phyloP scores from a whole-genome alignment of 2,888 invertebrate species.

The Cotesia congregata region DNA sequence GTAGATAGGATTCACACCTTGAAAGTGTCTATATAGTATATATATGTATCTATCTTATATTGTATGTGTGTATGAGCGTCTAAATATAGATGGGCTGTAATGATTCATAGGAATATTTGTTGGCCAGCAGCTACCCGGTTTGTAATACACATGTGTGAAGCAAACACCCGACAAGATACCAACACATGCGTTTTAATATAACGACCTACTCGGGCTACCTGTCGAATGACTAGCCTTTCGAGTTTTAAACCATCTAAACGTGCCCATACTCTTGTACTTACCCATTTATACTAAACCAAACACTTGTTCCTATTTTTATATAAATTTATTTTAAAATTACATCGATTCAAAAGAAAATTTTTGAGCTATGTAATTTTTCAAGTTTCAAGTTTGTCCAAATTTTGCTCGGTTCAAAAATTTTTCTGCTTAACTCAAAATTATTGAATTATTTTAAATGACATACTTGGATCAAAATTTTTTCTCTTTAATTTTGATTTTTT shows the following conservation, averaged over 20 bases:
- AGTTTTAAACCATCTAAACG: neutral
- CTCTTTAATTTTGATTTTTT: too few relatives aligned
- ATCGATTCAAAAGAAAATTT: too few relatives aligned
- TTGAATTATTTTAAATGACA: too few relatives aligned
- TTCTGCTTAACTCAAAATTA: too few relatives aligned
- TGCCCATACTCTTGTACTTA: neutral
- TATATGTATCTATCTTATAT: neutral
- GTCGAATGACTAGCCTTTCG: neutral
- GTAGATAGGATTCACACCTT: constrained; percentile 39
- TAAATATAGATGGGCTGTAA: constrained; percentile 51
- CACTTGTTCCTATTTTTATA: neutral
- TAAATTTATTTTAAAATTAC: neutral
- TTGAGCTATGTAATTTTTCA: too few relatives aligned
- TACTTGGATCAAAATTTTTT: too few relatives aligned
- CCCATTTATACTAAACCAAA: neutral
- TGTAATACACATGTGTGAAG: neutral
- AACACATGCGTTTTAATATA: neutral
- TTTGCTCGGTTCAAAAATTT: too few relatives aligned
- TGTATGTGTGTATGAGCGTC: constrained; percentile 32
- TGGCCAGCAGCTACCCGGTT: constrained; percentile 32
- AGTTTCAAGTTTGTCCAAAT: too few relatives aligned
- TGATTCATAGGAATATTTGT: constrained; percentile 51
- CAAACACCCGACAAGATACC: too few relatives aligned
- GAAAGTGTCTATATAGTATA: neutral
- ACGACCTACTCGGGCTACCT: constrained; percentile 1